Evolutionary conservation across 2,797 vertebrate genomes (phyloP).

Genomic region (Tiaroga cobitis): DNA sequence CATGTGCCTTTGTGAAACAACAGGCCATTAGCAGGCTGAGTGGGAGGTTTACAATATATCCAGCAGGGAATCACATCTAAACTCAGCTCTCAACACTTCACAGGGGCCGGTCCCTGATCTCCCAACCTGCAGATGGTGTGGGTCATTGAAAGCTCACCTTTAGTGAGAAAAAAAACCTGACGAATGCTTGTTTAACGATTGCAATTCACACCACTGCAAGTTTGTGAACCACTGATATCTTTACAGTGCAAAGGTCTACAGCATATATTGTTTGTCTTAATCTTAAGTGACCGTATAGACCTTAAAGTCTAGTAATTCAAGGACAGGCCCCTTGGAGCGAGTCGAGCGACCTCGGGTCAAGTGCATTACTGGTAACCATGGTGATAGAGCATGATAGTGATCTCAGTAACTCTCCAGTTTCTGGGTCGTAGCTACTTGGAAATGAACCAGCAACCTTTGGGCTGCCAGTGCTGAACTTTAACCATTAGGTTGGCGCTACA

Average conservation of each 20-base stretch:
- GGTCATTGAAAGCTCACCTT: slow-evolving; percentile 40
- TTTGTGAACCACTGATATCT: slow-evolving; percentile 5
- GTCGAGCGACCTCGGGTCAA: slow-evolving; percentile 14
- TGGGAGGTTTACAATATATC: slow-evolving; percentile 69
- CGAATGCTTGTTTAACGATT: slow-evolving; percentile 13
- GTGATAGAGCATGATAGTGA: slow-evolving; percentile 18
- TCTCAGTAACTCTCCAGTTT: slow-evolving; percentile 2
- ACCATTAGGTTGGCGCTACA: neutral
- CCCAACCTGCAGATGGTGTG: slow-evolving; percentile 43
- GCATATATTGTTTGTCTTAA: slow-evolving; percentile 1
- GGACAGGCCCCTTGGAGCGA: neutral
- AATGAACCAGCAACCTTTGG: slow-evolving; percentile 25
- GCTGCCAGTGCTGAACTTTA: slow-evolving; percentile 21
- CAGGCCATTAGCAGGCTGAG: slow-evolving; percentile 56
- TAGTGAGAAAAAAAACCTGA: slow-evolving; percentile 4
- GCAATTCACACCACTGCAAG: slow-evolving; percentile 32
- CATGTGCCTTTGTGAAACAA: slow-evolving; percentile 49
- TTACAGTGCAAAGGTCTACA: slow-evolving; percentile 1
- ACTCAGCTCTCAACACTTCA: slow-evolving; percentile 48
- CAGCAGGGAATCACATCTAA: slow-evolving; percentile 46
- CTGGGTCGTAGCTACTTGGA: slow-evolving; percentile 13
- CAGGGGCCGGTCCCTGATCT: slow-evolving; percentile 46
- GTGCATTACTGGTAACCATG: slow-evolving; percentile 31
- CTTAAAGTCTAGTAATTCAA: neutral
- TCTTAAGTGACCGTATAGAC: neutral